Percentiles rank a stretch among this genome's conserved stretches.
These are phyloP conservation scores for Uria aalge DNA, from an alignment of 2,113 vertebrate species.

Conservation along the genomic window DNA sequence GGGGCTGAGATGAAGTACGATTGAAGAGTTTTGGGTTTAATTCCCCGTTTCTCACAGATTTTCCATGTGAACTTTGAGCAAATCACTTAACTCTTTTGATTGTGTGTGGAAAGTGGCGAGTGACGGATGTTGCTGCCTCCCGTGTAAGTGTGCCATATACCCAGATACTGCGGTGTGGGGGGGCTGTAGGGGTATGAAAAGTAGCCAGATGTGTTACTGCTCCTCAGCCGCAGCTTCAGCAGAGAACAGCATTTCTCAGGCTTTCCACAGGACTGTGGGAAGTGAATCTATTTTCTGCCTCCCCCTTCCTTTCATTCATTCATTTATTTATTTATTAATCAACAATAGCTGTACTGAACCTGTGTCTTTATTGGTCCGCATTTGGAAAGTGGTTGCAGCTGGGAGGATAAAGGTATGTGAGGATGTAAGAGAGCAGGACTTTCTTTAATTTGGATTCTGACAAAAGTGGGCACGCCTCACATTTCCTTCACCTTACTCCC, in stretches of 20 bases:
- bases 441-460: not conserved
- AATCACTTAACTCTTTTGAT: not conserved
- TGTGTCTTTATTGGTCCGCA: not conserved
- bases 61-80: not conserved
- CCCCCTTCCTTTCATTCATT: not conserved
- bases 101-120: not conserved
- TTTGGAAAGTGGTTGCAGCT: not conserved
- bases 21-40: slow-evolving; percentile 31
- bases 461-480: not conserved
- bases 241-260: not conserved
- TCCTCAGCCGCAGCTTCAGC: not conserved
- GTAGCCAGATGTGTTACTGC: not conserved
- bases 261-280: not conserved
- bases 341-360: not conserved
- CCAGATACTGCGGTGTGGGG: not conserved
- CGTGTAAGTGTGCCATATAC: not conserved
- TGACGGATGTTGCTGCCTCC: not conserved
- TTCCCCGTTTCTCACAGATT: not conserved
- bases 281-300: not conserved
- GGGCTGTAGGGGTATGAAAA: not conserved
- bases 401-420: not conserved
- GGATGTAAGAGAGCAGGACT: not conserved
- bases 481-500: not conserved
- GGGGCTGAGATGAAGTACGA: not conserved
- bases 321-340: not conserved